Percentiles rank a stretch among this genome's conserved stretches.
phyloP scores from a whole-genome alignment of 2,797 vertebrate species.

The Fringilla coelebs region DNA sequence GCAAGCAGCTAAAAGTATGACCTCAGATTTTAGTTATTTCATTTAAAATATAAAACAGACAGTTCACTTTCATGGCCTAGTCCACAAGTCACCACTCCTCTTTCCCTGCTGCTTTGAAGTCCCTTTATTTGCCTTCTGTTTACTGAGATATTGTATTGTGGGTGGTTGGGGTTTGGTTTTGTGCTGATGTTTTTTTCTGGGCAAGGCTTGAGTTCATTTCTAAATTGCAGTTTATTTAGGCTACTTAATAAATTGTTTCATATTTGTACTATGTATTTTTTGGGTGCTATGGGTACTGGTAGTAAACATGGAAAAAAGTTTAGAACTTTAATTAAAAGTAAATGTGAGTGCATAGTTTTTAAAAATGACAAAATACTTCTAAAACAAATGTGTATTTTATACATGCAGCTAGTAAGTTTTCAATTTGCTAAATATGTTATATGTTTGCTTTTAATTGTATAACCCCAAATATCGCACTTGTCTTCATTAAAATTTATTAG shows the following conservation, averaged over 20 bases:
- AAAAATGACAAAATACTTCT: not conserved
- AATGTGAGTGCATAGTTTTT: not conserved
- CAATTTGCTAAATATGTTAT: constrained; percentile 5
- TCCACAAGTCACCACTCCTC: not conserved
- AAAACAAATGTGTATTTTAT: constrained; percentile 6
- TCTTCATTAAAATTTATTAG: constrained; percentile 48
- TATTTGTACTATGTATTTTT: not conserved
- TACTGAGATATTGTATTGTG: not conserved
- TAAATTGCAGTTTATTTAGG: not conserved
- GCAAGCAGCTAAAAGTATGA: not conserved
- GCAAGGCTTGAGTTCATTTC: not conserved
- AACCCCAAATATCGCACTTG: constrained; percentile 16
- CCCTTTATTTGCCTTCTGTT: not conserved
- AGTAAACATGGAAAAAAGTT: not conserved
- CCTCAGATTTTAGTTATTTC: not conserved
- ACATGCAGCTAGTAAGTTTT: not conserved
- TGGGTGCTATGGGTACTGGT: not conserved
- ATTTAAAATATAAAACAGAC: not conserved
- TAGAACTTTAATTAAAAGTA: constrained; percentile 2
- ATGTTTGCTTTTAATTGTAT: constrained; percentile 45
- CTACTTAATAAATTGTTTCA: not conserved
- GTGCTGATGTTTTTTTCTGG: not conserved
- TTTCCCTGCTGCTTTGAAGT: not conserved
- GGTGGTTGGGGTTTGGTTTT: not conserved
- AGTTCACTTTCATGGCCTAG: not conserved